These are phyloP conservation scores for Therioaphis trifolii DNA, from an alignment of 2,888 invertebrate genomes.

Conservation along the genomic window DNA sequence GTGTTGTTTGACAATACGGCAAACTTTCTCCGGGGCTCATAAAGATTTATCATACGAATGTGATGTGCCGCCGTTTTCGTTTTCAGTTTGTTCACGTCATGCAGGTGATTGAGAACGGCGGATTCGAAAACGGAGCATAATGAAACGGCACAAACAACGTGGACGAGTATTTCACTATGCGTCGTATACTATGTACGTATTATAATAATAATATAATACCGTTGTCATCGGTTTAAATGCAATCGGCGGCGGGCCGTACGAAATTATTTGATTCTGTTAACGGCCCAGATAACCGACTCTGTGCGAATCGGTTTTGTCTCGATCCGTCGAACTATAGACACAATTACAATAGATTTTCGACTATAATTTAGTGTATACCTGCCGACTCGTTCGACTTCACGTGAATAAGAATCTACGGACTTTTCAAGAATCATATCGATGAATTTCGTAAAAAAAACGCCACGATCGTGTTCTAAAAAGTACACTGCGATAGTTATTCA, in stretches of 20 bases:
- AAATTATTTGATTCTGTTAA: conserved; percentile 32
- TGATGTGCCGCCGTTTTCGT: conserved; percentile 16
- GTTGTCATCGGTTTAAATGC: conserved; percentile 2
- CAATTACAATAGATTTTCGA: not conserved
- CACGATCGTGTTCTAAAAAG: not conserved
- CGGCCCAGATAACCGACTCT: conserved; percentile 20
- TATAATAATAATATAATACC: no score
- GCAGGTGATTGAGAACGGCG: not conserved
- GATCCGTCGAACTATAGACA: conserved; percentile 37
- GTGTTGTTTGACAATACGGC: conserved; percentile 1
- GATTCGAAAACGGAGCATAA: conserved; percentile 10
- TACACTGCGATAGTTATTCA: no score
- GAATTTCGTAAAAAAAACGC: not conserved
- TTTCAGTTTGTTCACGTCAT: no score
- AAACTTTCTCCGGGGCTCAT: conserved; percentile 18
- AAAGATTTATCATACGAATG: conserved; percentile 4
- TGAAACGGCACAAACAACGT: conserved; percentile 16
- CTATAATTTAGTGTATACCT: not conserved
- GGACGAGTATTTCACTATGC: conserved; percentile 7
- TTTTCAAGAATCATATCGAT: no score
- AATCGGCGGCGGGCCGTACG: not conserved
- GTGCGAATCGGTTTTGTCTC: conserved; percentile 11
- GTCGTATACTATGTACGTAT: not conserved
- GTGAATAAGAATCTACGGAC: no score
- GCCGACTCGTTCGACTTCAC: no score